phyloP scores from a whole-genome alignment of 1,140 invertebrate species.

The Drosophila bocki region DNA sequence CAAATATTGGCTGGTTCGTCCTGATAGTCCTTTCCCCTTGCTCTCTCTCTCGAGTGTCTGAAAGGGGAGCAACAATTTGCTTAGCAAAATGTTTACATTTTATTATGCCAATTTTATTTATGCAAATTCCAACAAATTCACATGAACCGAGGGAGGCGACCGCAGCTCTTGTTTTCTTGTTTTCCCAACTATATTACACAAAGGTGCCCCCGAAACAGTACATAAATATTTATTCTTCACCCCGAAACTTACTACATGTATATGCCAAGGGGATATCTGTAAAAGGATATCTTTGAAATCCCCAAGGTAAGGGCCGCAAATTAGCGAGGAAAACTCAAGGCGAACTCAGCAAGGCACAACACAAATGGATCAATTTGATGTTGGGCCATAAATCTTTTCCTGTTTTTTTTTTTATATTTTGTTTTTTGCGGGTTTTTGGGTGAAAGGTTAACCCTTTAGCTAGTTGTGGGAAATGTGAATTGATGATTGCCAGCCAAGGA shows the following conservation, averaged over 20 bases:
- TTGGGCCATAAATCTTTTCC: conserved; percentile 26
- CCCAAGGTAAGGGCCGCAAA: conserved; percentile 41
- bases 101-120: conserved; percentile 82
- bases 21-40: neutral
- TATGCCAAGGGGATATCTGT: neutral
- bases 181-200: conserved; percentile 31
- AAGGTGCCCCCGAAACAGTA: conserved; percentile 1
- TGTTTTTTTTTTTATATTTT: neutral
- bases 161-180: conserved; percentile 49
- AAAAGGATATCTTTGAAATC: conserved; percentile 10
- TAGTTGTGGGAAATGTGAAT: conserved; percentile 32
- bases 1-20: conserved; percentile 63
- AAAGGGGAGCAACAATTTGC: conserved; percentile 69
- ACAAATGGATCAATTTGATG: conserved; percentile 49
- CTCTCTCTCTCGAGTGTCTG: conserved; percentile 3
- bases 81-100: conserved; percentile 81
- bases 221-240: conserved; percentile 17
- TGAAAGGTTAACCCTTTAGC: conserved; percentile 35
- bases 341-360: conserved; percentile 7
- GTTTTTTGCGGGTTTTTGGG: conserved; percentile 3
- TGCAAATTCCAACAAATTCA: conserved; percentile 61
- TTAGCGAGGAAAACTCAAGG: conserved; percentile 45
- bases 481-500: conserved; percentile 28
- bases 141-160: conserved; percentile 18
- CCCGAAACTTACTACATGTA: neutral